Evolutionary conservation across 2,113 vertebrate species (phyloP).

Genomic region (Crocuta crocuta): DNA sequence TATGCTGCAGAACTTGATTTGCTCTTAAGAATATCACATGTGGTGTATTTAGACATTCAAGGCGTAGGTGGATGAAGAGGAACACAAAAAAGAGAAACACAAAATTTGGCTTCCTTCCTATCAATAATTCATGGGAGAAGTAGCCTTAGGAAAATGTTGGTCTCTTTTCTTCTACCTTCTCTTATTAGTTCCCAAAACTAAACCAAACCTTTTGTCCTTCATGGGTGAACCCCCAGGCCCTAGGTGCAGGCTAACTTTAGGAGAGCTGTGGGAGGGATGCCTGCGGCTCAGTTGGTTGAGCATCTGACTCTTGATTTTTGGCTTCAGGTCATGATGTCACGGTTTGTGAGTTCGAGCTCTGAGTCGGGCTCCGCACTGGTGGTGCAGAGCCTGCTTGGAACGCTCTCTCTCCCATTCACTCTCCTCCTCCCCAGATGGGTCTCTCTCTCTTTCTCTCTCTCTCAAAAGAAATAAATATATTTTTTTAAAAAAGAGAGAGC

Average conservation of each 20-base stretch:
- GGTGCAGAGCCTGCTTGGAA: no score
- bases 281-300: no score
- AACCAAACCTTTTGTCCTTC: background rate
- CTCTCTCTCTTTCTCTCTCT: no score
- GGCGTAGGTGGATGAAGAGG: background rate
- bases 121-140: background rate
- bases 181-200: background rate
- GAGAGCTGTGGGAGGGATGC: background rate
- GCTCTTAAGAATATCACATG: background rate
- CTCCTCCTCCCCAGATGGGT: no score
- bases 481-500: no score
- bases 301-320: no score
- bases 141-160: background rate
- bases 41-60: slow-evolving; percentile 5
- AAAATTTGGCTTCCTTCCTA: background rate
- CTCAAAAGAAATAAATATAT: no score
- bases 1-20: background rate
- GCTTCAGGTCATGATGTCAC: no score
- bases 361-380: no score
- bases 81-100: background rate
- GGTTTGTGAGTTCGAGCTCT: no score
- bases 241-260: no score
- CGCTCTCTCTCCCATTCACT: no score
- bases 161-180: background rate
- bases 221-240: background rate